A percentile compares a stretch with the other conserved stretches of the same genome.
These are phyloP conservation scores for Tachycineta bicolor DNA, from an alignment of 2,113 vertebrate species.

Conservation along the genomic window DNA sequence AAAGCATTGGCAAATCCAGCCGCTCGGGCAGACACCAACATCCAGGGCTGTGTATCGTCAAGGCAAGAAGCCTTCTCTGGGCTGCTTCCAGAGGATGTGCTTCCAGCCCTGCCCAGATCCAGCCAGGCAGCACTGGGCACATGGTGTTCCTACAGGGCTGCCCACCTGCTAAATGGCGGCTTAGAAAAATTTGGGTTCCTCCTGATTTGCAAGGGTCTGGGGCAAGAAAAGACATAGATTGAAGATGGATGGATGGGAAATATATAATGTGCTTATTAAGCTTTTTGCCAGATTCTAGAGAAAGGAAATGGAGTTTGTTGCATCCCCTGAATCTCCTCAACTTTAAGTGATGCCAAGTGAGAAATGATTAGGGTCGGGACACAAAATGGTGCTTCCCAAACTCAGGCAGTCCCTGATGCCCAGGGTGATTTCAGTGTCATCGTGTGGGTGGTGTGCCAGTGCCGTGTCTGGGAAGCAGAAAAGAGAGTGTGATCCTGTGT, in stretches of 20 bases:
- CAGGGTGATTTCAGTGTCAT: not conserved
- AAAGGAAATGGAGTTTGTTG: not conserved
- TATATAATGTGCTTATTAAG: not conserved
- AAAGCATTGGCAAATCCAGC: slow-evolving; percentile 25
- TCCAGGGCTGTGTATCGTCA: not conserved
- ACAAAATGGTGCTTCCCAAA: not conserved
- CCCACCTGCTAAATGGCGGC: accelerated
- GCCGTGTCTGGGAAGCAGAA: not conserved
- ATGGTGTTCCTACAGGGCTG: not conserved
- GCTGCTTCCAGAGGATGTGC: not conserved
- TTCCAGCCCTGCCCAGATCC: not conserved
- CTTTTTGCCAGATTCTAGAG: not conserved
- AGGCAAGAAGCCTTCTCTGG: not conserved
- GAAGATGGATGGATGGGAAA: not conserved
- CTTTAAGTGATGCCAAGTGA: not conserved
- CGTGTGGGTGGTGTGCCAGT: not conserved
- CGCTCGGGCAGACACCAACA: not conserved
- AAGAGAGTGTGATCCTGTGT: not conserved
- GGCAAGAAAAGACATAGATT: not conserved
- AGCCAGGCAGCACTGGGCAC: accelerated
- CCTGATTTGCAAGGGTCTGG: accelerated
- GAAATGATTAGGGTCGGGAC: not conserved
- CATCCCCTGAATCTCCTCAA: not conserved
- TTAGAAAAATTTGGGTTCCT: not conserved
- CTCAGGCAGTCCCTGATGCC: not conserved